Evolutionary conservation across 2,888 invertebrate genomes (phyloP).

Genomic region (Automeris io): DNA sequence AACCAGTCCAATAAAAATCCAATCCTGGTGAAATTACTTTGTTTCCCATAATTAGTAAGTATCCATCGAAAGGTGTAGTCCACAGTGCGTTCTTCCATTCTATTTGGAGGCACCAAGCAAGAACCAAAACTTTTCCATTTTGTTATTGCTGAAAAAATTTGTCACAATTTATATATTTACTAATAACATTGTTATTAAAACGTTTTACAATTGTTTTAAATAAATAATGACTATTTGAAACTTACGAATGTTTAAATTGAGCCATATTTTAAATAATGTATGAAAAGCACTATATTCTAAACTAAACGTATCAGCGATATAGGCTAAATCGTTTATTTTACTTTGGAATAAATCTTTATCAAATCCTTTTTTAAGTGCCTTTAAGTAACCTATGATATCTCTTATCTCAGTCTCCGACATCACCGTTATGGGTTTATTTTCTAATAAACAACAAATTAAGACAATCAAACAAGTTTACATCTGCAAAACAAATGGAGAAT

Average conservation of each 20-base stretch:
- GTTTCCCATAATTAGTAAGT: conserved; percentile 44
- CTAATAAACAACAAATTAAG: not conserved
- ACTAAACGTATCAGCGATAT: conserved; percentile 45
- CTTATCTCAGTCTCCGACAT: conserved; percentile 58
- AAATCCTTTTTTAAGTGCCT: conserved; percentile 59
- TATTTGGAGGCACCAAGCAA: conserved; percentile 56
- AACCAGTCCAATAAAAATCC: conserved; percentile 63
- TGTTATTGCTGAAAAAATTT: conserved; percentile 44
- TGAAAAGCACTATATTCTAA: conserved; percentile 57
- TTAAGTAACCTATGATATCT: conserved; percentile 61
- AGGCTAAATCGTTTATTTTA: conserved; percentile 54
- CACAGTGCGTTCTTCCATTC: conserved; percentile 45
- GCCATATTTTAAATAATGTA: conserved; percentile 63
- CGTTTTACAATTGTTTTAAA: not conserved
- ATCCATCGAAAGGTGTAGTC: conserved; percentile 61
- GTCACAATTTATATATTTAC: conserved; percentile 4
- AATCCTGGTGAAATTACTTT: conserved; percentile 42
- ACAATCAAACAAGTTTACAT: conserved; percentile 3
- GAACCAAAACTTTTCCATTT: conserved; percentile 62
- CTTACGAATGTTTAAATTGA: conserved; percentile 69
- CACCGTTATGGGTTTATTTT: too few relatives aligned
- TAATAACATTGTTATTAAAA: not conserved
- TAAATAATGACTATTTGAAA: conserved; percentile 12
- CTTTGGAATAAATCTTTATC: conserved; percentile 62
- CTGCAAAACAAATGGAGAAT: not conserved